phyloP scores from a whole-genome alignment of 2,113 vertebrate species.

The Corythaixoides concolor region DNA sequence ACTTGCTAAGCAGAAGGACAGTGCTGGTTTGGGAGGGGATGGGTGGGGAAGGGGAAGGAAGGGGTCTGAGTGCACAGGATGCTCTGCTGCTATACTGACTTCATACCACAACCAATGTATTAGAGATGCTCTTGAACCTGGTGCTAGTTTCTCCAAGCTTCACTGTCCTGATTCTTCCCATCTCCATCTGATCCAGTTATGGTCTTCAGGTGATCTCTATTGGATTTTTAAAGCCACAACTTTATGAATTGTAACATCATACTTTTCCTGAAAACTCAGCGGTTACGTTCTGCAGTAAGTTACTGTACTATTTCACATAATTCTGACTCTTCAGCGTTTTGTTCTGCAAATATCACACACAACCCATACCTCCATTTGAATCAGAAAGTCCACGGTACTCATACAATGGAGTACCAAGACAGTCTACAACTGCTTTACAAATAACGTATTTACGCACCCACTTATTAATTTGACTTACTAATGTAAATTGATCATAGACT shows the following conservation, averaged over 20 bases:
- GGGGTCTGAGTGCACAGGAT: slow-evolving; percentile 58
- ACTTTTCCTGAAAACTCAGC: slow-evolving; percentile 57
- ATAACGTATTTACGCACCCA: slow-evolving; percentile 68
- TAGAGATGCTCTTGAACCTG: slow-evolving; percentile 70
- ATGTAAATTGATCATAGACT: slow-evolving; percentile 98
- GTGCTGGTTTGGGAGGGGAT: slow-evolving; percentile 33
- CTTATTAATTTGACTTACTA: slow-evolving; percentile 86
- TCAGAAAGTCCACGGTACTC: slow-evolving; percentile 16
- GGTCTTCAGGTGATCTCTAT: slow-evolving; percentile 70
- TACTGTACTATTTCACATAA: slow-evolving; percentile 44
- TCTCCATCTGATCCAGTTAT: slow-evolving; percentile 71
- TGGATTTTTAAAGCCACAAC: slow-evolving; percentile 71
- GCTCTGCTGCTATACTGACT: slow-evolving; percentile 70
- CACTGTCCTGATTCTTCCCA: slow-evolving; percentile 69
- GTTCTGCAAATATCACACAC: slow-evolving; percentile 19
- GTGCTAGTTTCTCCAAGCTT: slow-evolving; percentile 70
- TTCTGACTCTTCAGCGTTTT: slow-evolving; percentile 38
- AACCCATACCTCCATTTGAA: slow-evolving; percentile 41
- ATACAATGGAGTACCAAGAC: slow-evolving; percentile 27
- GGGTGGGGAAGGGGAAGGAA: slow-evolving; percentile 21
- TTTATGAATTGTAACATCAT: slow-evolving; percentile 68
- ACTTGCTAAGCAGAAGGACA: slow-evolving; percentile 65
- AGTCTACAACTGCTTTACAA: slow-evolving; percentile 61
- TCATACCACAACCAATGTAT: slow-evolving; percentile 70
- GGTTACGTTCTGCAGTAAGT: slow-evolving; percentile 58